Percentiles rank a stretch among this genome's conserved stretches.
These are phyloP conservation scores for Mya arenaria DNA, from an alignment of 1,140 invertebrate species.

Conservation along the genomic window DNA sequence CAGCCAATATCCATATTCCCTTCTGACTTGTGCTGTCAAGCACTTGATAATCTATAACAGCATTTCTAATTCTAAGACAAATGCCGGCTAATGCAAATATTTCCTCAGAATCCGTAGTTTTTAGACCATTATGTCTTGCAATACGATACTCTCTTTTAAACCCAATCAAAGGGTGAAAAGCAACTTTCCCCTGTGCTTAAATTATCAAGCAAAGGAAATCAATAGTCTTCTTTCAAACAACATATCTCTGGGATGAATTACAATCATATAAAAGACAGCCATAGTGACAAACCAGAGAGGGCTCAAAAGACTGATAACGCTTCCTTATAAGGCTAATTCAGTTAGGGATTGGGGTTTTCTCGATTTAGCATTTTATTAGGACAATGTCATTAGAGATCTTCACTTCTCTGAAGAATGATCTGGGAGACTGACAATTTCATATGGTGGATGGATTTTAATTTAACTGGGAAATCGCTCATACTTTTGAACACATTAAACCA, in stretches of 20 bases:
- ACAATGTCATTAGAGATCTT: no score
- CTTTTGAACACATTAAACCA: no score
- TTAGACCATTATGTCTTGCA: conserved; percentile 26
- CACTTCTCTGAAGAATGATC: no score
- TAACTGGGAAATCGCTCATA: no score
- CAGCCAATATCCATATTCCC: no score
- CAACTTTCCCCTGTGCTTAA: conserved; percentile 34
- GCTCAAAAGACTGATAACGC: neutral
- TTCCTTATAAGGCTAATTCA: neutral
- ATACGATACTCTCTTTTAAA: conserved; percentile 48
- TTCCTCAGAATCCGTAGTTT: conserved; percentile 4
- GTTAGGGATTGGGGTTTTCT: neutral
- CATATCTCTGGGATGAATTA: conserved; percentile 51
- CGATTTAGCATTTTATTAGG: no score
- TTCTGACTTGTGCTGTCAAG: no score
- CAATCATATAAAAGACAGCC: conserved; percentile 47
- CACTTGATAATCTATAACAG: no score
- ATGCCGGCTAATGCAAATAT: neutral
- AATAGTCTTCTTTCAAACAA: conserved; percentile 45
- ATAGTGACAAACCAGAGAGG: conserved; percentile 23
- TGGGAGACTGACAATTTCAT: no score
- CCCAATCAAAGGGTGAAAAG: conserved; percentile 21
- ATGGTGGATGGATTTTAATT: no score
- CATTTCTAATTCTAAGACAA: no score
- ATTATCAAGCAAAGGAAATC: conserved; percentile 45